A percentile compares a stretch with the other conserved stretches of the same genome.
These are phyloP conservation scores for Orientallactaga bullata DNA, from an alignment of 2,113 vertebrate species.

Conservation along the genomic window DNA sequence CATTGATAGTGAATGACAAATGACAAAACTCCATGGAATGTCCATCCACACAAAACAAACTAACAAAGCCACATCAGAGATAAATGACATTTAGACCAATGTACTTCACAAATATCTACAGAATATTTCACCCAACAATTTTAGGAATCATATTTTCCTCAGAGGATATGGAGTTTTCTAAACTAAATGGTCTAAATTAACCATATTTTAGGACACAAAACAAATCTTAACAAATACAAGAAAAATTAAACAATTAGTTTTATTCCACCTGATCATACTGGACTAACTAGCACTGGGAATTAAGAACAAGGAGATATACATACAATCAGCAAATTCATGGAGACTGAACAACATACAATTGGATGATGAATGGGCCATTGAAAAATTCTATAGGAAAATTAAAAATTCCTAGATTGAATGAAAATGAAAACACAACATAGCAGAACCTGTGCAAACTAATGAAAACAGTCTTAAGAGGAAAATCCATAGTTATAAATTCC, in stretches of 20 bases:
- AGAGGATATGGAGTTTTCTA: too few relatives aligned
- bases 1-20: background rate
- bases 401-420: too few relatives aligned
- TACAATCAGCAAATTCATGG: background rate
- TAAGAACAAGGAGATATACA: background rate
- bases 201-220: too few relatives aligned
- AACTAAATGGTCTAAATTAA: too few relatives aligned
- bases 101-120: background rate
- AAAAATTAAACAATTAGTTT: too few relatives aligned
- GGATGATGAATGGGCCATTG: background rate
- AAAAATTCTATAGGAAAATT: background rate
- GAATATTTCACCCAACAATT: background rate
- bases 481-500: too few relatives aligned
- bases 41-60: background rate
- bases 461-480: too few relatives aligned
- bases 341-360: background rate
- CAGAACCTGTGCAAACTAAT: too few relatives aligned
- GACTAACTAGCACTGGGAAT: background rate
- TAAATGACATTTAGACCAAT: background rate
- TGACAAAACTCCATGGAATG: too few relatives aligned
- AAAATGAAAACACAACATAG: too few relatives aligned
- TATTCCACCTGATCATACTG: too few relatives aligned
- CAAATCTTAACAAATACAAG: too few relatives aligned
- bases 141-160: background rate
- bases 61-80: background rate